Base-by-base conservation (phyloP, 2,113 vertebrate species). In the Alethe castanea region DNA sequence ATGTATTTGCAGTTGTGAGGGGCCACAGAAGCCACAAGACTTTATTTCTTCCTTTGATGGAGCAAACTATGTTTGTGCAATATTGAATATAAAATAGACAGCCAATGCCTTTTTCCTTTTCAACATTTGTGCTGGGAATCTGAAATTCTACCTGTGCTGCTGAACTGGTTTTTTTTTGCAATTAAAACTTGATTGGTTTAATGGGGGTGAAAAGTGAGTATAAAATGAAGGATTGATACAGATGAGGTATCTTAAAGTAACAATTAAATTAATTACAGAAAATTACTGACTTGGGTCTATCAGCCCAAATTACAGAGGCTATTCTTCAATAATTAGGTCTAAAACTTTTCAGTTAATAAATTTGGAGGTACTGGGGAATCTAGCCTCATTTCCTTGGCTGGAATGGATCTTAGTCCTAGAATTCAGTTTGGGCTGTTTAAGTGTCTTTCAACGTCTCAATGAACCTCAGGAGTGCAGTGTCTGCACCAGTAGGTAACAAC, bases 11-110 rank as follows among this genome's bases (percentile, higher is more conserved):
- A 88, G 45, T 28, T 4, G 4, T 22, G 15, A 60, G 14, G 66
- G 45, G 25, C 25, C 57, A 12, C 12, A 33, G 35, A 62, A 76
- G 12, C 26, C 53, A 26, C 0, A 0, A 25, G 14, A 56, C 5
- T 82, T 92, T 56, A 28, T 86, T 54, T 86, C 28, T 65, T 42
- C 47, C 23, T 83, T 80, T 61, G 64, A 13, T 66, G 42, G n/a
- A 64, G 13, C 65, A 38, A 92, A 60, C 64, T 35, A 8, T 2
- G 1, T 38, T 65, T 25, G 11, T 38, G 25, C 20, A 62, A 31
- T 48, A 40, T 8, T 74, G 60, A 53, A 48, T 62, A 36, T 59
- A 23, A 25, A 54, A 35, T 31, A 33, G 15, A 28, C 36, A 67
- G 59, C 28, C 54, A 56, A 40, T 69, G 23, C 3, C 48, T 69